phyloP scores from a whole-genome alignment of 1,140 invertebrate species.

The Littorina saxatilis region DNA sequence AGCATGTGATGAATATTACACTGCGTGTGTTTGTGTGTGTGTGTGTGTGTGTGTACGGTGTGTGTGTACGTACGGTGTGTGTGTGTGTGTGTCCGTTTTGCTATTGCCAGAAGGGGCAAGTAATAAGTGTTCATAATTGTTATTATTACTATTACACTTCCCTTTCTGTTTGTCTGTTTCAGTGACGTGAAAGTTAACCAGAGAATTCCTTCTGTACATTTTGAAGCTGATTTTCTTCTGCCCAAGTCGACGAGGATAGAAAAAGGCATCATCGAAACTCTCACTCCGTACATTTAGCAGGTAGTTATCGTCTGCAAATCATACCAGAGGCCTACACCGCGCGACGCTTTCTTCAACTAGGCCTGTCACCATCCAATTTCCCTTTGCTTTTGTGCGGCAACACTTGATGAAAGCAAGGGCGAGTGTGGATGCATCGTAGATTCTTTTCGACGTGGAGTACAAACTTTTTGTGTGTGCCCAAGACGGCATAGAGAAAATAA shows the following conservation, averaged over 20 bases:
- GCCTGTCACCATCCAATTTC: not conserved
- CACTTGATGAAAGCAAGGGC: not conserved
- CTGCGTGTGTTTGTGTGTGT: too few species aligned
- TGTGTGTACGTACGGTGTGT: too few species aligned
- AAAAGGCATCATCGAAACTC: not conserved
- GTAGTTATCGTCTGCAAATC: too few species aligned
- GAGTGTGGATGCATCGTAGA: conserved; percentile 3
- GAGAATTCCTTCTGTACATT: conserved; percentile 18
- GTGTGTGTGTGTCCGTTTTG: too few species aligned
- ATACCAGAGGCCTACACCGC: not conserved
- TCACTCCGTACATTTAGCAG: not conserved
- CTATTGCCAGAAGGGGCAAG: too few species aligned
- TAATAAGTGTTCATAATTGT: too few species aligned
- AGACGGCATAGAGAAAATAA: conserved; percentile 7
- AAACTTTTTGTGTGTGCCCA: not conserved
- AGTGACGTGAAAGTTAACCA: not conserved
- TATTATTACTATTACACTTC: too few species aligned
- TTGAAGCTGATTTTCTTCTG: not conserved
- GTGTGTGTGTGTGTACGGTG: too few species aligned
- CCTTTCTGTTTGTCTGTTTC: not conserved
- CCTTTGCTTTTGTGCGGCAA: not conserved
- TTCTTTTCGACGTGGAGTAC: not conserved
- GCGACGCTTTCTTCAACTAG: not conserved
- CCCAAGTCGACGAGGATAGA: not conserved
- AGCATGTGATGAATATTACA: too few species aligned